Percentiles rank a stretch among this genome's conserved stretches.
These are phyloP conservation scores for Drosophila novamexicana DNA, from an alignment of 1,140 invertebrate genomes.

Conservation along the genomic window DNA sequence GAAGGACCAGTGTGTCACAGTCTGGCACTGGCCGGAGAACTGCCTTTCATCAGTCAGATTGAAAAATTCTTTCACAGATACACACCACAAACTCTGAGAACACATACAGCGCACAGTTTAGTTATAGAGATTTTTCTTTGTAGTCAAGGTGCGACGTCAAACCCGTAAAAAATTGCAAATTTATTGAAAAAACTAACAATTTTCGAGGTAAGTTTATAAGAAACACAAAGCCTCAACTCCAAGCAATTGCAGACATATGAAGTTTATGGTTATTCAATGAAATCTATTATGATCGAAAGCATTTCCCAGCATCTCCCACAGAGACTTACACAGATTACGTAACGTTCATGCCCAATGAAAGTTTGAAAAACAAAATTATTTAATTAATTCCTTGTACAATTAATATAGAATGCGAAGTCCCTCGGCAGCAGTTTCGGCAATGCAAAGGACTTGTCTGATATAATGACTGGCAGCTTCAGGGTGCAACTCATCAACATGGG, in stretches of 20 bases:
- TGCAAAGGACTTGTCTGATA: conserved; percentile 84
- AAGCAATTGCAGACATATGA: conserved; percentile 16
- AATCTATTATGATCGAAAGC: conserved; percentile 1
- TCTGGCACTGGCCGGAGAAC: no score
- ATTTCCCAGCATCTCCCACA: conserved; percentile 29
- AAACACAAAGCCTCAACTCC: not conserved
- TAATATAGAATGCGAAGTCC: conserved; percentile 79
- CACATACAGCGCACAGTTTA: conserved; percentile 61
- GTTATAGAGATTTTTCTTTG: conserved; percentile 81
- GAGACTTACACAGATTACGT: conserved; percentile 45
- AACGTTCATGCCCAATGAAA: conserved; percentile 6
- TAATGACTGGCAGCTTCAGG: conserved; percentile 86
- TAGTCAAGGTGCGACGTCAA: conserved; percentile 64
- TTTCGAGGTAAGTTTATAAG: conserved; percentile 74
- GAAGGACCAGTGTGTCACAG: not conserved
- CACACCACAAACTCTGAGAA: conserved; percentile 41
- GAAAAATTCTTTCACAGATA: conserved; percentile 59
- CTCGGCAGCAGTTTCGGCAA: conserved; percentile 84
- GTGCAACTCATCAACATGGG: conserved; percentile 90
- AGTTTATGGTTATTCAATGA: conserved; percentile 17
- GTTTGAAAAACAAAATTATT: not conserved
- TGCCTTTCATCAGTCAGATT: conserved; percentile 32
- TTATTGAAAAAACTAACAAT: conserved; percentile 84
- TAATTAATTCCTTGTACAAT: conserved; percentile 5
- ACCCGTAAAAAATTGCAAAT: conserved; percentile 84